These are phyloP conservation scores for Lipophrys pholis DNA, from an alignment of 2,113 vertebrate species.

Conservation along the genomic window DNA sequence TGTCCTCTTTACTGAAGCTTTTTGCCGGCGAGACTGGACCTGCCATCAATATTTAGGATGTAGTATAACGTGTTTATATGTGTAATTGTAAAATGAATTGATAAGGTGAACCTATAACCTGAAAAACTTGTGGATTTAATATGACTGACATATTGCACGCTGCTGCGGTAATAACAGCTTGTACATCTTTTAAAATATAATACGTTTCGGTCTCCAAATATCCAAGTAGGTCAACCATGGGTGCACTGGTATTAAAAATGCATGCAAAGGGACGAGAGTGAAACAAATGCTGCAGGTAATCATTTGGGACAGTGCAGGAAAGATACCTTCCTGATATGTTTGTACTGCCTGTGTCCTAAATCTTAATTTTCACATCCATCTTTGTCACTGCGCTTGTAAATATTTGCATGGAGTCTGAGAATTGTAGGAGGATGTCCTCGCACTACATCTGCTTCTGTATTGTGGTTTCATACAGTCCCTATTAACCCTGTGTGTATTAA, in stretches of 20 bases:
- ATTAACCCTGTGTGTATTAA: conserved; percentile 56
- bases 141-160: conserved; percentile 5
- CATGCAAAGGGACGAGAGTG: conserved; percentile 11
- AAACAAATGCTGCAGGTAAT: conserved; percentile 26
- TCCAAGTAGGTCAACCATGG: conserved; percentile 34
- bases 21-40: conserved; percentile 27
- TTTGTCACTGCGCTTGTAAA: conserved; percentile 45
- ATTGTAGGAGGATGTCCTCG: conserved; percentile 18
- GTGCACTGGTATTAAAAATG: neutral
- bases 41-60: conserved; percentile 61
- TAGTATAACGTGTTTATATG: conserved; percentile 18
- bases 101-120: conserved; percentile 26
- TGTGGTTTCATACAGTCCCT: conserved; percentile 47
- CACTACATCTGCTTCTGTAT: conserved; percentile 34
- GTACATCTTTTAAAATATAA: conserved; percentile 1
- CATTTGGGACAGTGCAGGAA: conserved; percentile 7
- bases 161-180: conserved; percentile 9
- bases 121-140: neutral
- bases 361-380: conserved; percentile 51
- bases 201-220: neutral
- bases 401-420: conserved; percentile 45
- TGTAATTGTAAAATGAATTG: conserved; percentile 32
- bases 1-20: conserved; percentile 42
- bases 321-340: conserved; percentile 38
- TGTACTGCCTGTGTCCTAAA: conserved; percentile 36